A percentile compares a stretch with the other conserved stretches of the same genome.
phyloP scores from a whole-genome alignment of 2,888 invertebrate species.

The Cremastinae sp. region DNA sequence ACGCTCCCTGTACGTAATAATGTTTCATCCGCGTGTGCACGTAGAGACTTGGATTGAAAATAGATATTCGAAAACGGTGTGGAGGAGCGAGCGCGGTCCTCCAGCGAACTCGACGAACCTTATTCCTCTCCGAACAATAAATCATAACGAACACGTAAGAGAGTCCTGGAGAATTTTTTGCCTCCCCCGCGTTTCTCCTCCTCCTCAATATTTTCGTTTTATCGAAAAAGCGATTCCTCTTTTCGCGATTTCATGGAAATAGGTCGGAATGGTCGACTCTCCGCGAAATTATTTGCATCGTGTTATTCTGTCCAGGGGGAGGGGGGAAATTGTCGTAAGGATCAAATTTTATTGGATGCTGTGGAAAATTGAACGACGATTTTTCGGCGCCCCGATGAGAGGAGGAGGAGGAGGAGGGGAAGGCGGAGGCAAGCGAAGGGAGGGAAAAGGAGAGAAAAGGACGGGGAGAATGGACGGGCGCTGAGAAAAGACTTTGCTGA shows the following conservation, averaged over 20 bases:
- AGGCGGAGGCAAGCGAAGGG: too few relatives aligned
- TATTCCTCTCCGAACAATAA: slow-evolving; percentile 56
- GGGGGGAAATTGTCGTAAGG: too few relatives aligned
- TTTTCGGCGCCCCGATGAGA: too few relatives aligned
- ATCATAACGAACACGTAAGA: slow-evolving; percentile 48
- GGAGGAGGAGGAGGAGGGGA: too few relatives aligned
- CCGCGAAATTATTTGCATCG: too few relatives aligned
- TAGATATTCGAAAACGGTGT: slow-evolving; percentile 52
- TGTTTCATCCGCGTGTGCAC: neutral
- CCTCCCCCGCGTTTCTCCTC: slow-evolving; percentile 7
- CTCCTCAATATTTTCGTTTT: neutral
- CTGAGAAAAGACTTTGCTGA: slow-evolving; percentile 9
- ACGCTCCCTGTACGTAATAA: too few relatives aligned
- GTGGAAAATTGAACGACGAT: too few relatives aligned
- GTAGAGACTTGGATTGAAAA: slow-evolving; percentile 38
- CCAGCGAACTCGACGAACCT: slow-evolving; percentile 20
- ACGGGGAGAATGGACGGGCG: slow-evolving; percentile 2
- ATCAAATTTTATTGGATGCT: too few relatives aligned
- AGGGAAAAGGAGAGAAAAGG: slow-evolving; percentile 14
- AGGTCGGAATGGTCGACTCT: too few relatives aligned
- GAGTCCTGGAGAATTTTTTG: slow-evolving; percentile 17
- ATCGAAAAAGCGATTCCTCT: slow-evolving; percentile 1
- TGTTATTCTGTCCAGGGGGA: too few relatives aligned
- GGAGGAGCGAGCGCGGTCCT: slow-evolving; percentile 14
- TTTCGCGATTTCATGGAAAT: neutral